Evolutionary conservation across 2,797 vertebrate genomes (phyloP), one percentile per base, ranked within the genome.

Genomic region (Halcyon leucocephala): DNA sequence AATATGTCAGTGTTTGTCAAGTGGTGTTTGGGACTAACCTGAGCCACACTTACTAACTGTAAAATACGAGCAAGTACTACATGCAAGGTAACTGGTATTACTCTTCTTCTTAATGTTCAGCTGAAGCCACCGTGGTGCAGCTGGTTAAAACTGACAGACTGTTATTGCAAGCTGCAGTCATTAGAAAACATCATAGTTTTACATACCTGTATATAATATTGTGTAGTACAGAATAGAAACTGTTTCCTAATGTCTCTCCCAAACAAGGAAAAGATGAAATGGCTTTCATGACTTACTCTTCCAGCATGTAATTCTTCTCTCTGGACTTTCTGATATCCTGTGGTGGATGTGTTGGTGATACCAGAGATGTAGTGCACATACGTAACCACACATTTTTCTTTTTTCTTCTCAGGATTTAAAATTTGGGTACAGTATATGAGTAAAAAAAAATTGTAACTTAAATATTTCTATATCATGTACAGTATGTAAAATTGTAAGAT

Each of bases 331-430:
- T 94, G 82, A 91, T 89, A 91, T 46, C 64, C 92, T 79, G 91
- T 97, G 62, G 96, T 96, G 85, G 97, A 96, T 84, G 94, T 97
- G 92, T 90, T 93, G 96, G 93, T 93, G 84, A 90, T 73, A 78
- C 37, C 62, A 2, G 83, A 90, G 87, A 80, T 70, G 35, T 62
- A 82, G 79, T 51, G 92, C 92, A 91, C 96, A 96, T 94, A 92
- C 60, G 8, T 91, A 96, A 94, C 92, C 96, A 96, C 90, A 41
- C 49, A 17, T 19, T 96, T 97, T 97, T 96, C 44, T 82, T 96
- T 97, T 95, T 96, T 98, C 95, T 98, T 98, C 99, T 99, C 99
- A 99, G 98, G 99, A 99, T 98, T 98, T 98, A 98, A 98, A 97
- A 97, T 98, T 98, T 98, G 98, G 98, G 97, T 97, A 96, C 91